A percentile compares a stretch with the other conserved stretches of the same genome.
phyloP scores from a whole-genome alignment of 1,140 invertebrate species.

The Drosophila kepulauana region DNA sequence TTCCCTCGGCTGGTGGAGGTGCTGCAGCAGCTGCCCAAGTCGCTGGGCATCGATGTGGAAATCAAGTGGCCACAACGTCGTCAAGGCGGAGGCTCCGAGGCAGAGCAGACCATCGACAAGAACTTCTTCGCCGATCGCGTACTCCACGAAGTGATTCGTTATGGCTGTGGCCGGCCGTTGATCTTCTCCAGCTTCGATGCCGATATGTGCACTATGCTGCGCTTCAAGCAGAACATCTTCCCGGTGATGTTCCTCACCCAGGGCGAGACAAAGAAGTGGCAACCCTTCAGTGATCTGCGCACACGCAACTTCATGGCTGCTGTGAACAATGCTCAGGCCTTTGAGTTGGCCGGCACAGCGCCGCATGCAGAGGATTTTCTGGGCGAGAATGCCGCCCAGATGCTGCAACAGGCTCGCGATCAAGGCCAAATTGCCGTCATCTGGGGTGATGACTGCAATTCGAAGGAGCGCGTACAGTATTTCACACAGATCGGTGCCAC shows the following conservation, averaged over 20 bases:
- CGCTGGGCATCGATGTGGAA: conserved; percentile 97
- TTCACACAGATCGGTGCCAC: conserved; percentile 95
- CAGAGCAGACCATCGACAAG: conserved; percentile 96
- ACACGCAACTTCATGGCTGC: conserved; percentile 92
- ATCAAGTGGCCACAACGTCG: conserved; percentile 97
- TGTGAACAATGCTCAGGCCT: conserved; percentile 91
- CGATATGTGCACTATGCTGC: conserved; percentile 96
- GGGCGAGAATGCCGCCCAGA: conserved; percentile 88
- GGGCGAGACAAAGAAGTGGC: conserved; percentile 92
- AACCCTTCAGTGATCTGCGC: conserved; percentile 92
- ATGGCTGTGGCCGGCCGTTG: conserved; percentile 92
- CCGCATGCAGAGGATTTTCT: conserved; percentile 96
- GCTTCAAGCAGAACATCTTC: conserved; percentile 97
- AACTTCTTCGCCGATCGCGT: conserved; percentile 94
- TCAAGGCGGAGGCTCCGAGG: conserved; percentile 93
- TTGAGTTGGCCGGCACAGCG: conserved; percentile 94
- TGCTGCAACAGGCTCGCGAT: conserved; percentile 91
- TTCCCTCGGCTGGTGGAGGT: conserved; percentile 95
- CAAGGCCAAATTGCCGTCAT: conserved; percentile 94
- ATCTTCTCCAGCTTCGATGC: conserved; percentile 98
- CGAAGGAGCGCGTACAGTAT: conserved; percentile 92
- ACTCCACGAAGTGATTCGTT: conserved; percentile 91
- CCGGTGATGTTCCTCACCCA: conserved; percentile 97
- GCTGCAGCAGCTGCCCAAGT: conserved; percentile 91
- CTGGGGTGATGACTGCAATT: conserved; percentile 98